Base-by-base conservation (phyloP, 1,140 invertebrate species). In the Caenorhabditis tropicalis region DNA sequence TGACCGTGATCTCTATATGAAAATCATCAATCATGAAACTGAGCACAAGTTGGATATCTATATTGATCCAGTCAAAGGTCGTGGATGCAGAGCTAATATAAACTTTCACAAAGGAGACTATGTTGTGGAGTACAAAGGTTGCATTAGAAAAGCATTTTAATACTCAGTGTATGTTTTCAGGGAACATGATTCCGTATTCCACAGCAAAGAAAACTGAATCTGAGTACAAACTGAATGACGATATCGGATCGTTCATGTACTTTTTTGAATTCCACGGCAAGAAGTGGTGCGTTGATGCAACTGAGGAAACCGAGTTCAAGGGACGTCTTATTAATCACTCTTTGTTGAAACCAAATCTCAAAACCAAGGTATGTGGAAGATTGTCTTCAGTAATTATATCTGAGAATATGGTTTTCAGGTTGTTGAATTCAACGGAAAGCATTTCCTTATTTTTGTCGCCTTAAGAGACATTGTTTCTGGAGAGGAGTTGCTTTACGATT, bases 221-320 rank as follows among this genome's bases (percentile, higher is more conserved):
- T 46, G 91, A 94, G 51, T 99, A 99, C 92, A 94, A 95, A 4
- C 93, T 94, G 91, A 95, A 97, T 92, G 94, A 95, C 86, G 94
- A 94, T 86, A 94, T 95, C 24, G 98, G 49, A 39, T 99, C 97
- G 91, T 99, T 99, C 90, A 99, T 99, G 97, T 99, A 99, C 93
- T 99, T 98, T 92, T 99, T 99, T 92, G 94, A 94, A 88, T 94
- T 96, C 91, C 94, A 94, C 88, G 95, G 95, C 91, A 94, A 95
- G 91, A 95, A 95, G 91, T 98, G 96, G 93, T 99, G 96, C 93
- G 95, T 99, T 86, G 98, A 99, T 93, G 98, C 98, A 7, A 99
- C 98, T 16, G 93, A 94, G 33, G 98, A 99, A 92, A 94, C 94
- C 36, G 94, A 94, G 1, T 94, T 95, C 88, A 92, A 98, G 21